phyloP scores from a whole-genome alignment of 1,140 invertebrate species.

The Zaprionus lachaisei region DNA sequence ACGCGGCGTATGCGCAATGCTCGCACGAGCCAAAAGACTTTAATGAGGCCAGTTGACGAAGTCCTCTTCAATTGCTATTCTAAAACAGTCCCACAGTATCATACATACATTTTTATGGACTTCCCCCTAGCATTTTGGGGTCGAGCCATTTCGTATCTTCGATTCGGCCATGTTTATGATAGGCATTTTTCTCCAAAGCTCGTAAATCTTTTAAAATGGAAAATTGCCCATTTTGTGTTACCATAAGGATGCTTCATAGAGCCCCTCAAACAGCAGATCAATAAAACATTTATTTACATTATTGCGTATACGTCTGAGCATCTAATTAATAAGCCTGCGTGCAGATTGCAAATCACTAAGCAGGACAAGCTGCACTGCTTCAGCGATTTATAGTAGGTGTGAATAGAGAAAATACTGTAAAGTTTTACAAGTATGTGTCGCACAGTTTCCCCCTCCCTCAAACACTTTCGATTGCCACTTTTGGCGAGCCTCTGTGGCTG shows the following conservation, averaged over 20 bases:
- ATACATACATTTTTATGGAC: constrained; percentile 33
- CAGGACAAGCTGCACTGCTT: not conserved
- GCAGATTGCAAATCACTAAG: not conserved
- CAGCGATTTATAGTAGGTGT: not conserved
- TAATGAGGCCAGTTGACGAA: constrained; percentile 48
- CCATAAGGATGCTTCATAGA: not conserved
- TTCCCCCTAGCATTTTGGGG: not conserved
- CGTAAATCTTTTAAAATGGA: constrained; percentile 80
- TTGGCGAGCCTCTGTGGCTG: constrained; percentile 15
- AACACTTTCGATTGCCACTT: not conserved
- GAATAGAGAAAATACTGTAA: not conserved
- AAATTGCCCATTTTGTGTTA: constrained; percentile 71
- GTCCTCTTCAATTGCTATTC: not conserved
- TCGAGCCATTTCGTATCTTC: constrained; percentile 5
- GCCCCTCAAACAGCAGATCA: constrained; percentile 45
- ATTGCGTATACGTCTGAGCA: constrained; percentile 47
- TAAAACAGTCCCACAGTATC: not conserved
- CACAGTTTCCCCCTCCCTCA: not conserved
- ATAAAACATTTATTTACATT: constrained; percentile 80
- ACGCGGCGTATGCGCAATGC: constrained; percentile 59
- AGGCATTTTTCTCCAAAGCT: constrained; percentile 51
- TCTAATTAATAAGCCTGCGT: constrained; percentile 65
- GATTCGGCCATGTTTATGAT: constrained; percentile 70
- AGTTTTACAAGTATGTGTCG: not conserved
- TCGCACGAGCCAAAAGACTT: constrained; percentile 18